Evolutionary conservation across 2,113 vertebrate genomes (phyloP).

Genomic region (Anarhynchus alexandrinus): DNA sequence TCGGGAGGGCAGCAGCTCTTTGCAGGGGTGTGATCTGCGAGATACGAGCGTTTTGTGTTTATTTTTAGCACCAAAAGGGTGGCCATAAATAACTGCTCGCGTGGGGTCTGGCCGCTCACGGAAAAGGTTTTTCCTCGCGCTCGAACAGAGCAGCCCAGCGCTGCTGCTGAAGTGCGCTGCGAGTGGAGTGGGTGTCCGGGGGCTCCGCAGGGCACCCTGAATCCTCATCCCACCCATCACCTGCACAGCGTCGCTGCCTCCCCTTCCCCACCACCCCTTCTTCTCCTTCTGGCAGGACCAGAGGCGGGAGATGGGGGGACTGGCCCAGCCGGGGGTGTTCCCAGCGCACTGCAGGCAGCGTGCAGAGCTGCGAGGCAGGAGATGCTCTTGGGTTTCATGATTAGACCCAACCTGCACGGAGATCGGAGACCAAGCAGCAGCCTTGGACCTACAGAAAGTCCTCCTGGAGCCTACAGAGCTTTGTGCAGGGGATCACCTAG

Average conservation of each 20-base stretch:
- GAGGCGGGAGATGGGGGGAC: not conserved
- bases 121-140: not conserved
- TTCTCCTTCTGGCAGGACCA: not conserved
- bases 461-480: not conserved
- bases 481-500: not conserved
- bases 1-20: not conserved
- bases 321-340: not conserved
- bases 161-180: fast-evolving
- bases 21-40: not conserved
- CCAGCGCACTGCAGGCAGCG: fast-evolving
- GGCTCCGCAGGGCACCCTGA: not conserved
- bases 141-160: not conserved
- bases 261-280: not conserved
- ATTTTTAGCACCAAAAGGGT: not conserved
- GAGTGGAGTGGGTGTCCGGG: not conserved
- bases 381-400: not conserved
- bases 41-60: not conserved
- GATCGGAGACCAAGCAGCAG: not conserved
- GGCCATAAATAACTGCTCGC: not conserved
- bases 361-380: not conserved
- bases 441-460: not conserved
- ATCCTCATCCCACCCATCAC: not conserved
- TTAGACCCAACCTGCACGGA: not conserved
- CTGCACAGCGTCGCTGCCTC: not conserved
- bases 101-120: fast-evolving